Base-by-base conservation (phyloP, 2,113 vertebrate genomes). In the Spheniscus mendiculus region DNA sequence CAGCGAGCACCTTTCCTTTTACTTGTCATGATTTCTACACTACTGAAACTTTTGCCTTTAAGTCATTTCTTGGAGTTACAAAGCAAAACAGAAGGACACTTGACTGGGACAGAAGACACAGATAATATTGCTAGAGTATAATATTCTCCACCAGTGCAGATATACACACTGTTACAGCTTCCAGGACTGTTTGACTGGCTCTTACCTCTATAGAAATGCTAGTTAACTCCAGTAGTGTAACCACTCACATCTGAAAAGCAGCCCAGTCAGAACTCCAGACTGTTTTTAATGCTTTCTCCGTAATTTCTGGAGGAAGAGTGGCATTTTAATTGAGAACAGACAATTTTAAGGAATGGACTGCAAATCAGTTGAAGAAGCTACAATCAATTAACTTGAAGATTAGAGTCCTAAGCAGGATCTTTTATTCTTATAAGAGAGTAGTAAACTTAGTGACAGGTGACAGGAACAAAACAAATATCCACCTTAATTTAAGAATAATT, bases 121-220 rank as follows among this genome's bases (percentile, higher is more conserved):
- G n/a, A 42, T 11, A 47, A 30, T 50, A 11, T 52, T 86, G 40
- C 49, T 25, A 18, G 15, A 49, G 26, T 4, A 29, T 16, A 72
- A 0, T 40, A 27, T 49, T 65, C 45, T 36, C n/a, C 20, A 53
- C 17, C 42, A 44, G 5, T 23, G 27, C 19, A 36, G 40, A n/a
- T 21, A 53, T 6, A 59, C 3, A 38, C 2, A 5, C 6, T 20
- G 20, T 55, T 59, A 52, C 0, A 1, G 6, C 20, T 65, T 65
- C 67, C 36, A 76, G 42, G 40, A 66, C 23, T 27, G 14, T 9
- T 7, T 32, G 27, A 40, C 8, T 34, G 44, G 17, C 44, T 83
- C 22, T 65, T 38, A 34, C 15, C 12, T 47, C 36, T 32, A n/a
- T 0, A 95, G 22, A 80, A 79, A 67, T n/a, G 27, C 21, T 29